These are phyloP conservation scores for Toxostoma redivivum DNA, from an alignment of 2,113 vertebrate species.

Conservation along the genomic window DNA sequence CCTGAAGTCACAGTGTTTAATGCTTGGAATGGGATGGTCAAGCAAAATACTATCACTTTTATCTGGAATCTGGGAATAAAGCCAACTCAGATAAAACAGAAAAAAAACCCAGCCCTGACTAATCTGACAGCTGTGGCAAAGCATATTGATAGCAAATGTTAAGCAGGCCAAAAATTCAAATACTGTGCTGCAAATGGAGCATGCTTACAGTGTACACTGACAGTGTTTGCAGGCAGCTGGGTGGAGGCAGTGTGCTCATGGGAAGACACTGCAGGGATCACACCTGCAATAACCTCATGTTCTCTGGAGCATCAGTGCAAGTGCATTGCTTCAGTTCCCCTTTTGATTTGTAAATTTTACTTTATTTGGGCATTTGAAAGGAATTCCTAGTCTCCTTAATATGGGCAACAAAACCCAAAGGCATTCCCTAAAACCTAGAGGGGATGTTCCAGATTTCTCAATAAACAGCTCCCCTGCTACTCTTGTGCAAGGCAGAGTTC, in stretches of 20 bases:
- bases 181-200: not conserved
- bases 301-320: not conserved
- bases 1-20: slow-evolving; percentile 74
- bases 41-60: slow-evolving; percentile 71
- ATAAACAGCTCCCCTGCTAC: not conserved
- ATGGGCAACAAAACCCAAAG: not conserved
- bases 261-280: not conserved
- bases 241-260: not conserved
- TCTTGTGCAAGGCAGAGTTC: not conserved
- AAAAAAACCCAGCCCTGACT: not conserved
- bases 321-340: not conserved
- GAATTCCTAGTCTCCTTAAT: not conserved
- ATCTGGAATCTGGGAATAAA: slow-evolving; percentile 74
- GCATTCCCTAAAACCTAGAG: not conserved
- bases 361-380: not conserved
- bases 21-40: slow-evolving; percentile 69
- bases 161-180: slow-evolving; percentile 49
- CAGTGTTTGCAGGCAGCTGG: not conserved
- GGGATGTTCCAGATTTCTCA: not conserved
- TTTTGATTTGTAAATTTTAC: not conserved
- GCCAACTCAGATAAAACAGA: slow-evolving; percentile 59
- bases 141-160: slow-evolving; percentile 25
- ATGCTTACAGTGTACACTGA: not conserved
- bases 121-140: slow-evolving; percentile 68
- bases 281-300: not conserved